Conservation (phyloP, 2,113 vertebrate species). For the Phodopus roborovskii region DNA sequence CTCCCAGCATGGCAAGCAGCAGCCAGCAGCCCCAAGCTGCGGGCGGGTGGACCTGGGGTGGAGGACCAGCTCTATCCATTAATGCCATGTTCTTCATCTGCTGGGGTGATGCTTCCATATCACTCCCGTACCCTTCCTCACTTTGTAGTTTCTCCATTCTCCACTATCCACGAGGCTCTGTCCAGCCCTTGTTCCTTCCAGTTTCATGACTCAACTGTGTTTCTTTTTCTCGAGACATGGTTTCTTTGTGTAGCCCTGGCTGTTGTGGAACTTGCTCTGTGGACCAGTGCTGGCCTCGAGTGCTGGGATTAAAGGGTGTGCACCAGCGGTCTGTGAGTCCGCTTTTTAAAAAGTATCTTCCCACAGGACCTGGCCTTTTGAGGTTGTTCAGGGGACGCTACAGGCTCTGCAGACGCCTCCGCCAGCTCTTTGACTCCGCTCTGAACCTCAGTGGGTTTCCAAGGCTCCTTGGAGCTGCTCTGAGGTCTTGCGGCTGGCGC, state of each 20-base stretch:
- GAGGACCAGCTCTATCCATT: background rate
- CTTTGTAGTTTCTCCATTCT: background rate
- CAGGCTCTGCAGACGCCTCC: background rate
- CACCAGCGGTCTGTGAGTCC: background rate
- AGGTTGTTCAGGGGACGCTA: background rate
- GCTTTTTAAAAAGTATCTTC: background rate
- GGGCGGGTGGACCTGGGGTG: rapidly evolving
- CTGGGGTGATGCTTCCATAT: background rate
- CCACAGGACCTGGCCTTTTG: background rate
- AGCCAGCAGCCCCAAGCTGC: background rate
- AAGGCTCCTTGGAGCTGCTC: background rate
- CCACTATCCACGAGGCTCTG: background rate
- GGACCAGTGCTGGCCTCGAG: background rate
- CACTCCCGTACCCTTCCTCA: background rate
- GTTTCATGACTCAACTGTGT: background rate
- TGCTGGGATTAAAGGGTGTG: background rate
- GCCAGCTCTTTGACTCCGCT: background rate
- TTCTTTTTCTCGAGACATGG: background rate
- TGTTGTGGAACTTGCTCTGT: background rate
- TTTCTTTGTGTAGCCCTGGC: background rate
- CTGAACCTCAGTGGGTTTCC: background rate
- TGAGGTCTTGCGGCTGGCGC: background rate
- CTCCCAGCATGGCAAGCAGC: background rate
- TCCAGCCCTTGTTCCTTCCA: background rate
- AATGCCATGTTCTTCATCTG: background rate